These are phyloP conservation scores for Trichogramma dendrolimi DNA, from an alignment of 2,888 invertebrate genomes.

Conservation along the genomic window DNA sequence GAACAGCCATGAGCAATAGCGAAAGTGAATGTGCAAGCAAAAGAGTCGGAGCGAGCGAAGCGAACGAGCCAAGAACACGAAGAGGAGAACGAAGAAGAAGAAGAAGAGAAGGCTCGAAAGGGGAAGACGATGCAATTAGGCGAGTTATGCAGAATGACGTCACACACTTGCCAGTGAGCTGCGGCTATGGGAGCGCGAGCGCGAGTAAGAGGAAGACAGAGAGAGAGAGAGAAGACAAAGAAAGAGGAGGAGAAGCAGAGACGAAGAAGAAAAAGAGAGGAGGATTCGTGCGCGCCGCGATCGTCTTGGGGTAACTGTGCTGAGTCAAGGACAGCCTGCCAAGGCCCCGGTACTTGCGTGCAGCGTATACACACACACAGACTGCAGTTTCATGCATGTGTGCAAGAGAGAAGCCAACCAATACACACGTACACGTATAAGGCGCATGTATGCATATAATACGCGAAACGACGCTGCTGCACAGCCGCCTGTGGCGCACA, in stretches of 20 bases:
- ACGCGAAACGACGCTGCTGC: no score
- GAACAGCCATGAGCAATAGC: constrained; percentile 10
- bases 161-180: constrained; percentile 39
- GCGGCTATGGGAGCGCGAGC: not conserved
- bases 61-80: not conserved
- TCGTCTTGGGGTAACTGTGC: constrained; percentile 51
- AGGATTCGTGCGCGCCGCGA: constrained; percentile 11
- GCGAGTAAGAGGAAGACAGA: not conserved
- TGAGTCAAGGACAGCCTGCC: constrained; percentile 52
- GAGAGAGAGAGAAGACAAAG: not conserved
- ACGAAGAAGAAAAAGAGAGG: not conserved
- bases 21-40: constrained; percentile 21
- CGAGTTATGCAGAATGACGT: constrained; percentile 53
- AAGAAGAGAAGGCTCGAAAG: constrained; percentile 9
- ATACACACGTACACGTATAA: no score
- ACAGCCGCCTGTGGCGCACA: no score
- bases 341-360: constrained; percentile 41
- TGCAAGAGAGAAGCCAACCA: not conserved
- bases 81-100: constrained; percentile 11
- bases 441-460: not conserved
- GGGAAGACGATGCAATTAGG: constrained; percentile 49
- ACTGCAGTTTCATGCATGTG: not conserved
- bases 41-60: constrained; percentile 8
- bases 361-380: not conserved
- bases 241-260: not conserved